Conservation (phyloP, 2,113 vertebrate species). For the Cheilinus undulatus region DNA sequence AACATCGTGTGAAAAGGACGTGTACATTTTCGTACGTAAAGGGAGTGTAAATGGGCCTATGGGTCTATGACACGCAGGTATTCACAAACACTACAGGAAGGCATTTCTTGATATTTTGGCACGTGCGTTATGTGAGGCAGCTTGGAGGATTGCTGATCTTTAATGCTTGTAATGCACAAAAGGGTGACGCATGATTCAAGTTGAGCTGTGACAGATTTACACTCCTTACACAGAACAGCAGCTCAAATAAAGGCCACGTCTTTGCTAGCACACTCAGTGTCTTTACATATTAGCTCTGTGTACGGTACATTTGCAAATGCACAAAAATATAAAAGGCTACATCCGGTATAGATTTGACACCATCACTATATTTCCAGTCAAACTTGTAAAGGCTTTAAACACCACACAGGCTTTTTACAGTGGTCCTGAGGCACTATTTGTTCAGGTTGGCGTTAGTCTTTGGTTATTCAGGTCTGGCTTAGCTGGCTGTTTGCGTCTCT, state of each 20-base stretch:
- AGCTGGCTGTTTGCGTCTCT: conserved; percentile 76
- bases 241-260: conserved; percentile 34
- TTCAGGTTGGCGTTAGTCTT: conserved; percentile 75
- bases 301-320: conserved; percentile 35
- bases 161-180: conserved; percentile 5
- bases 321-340: conserved; percentile 37
- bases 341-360: conserved; percentile 40
- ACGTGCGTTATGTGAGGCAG: conserved; percentile 58
- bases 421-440: conserved; percentile 78
- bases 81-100: conserved; percentile 57
- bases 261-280: conserved; percentile 52
- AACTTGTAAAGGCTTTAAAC: conserved; percentile 59
- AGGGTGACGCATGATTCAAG: conserved; percentile 5
- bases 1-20: too few relatives aligned
- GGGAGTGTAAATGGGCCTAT: too few relatives aligned
- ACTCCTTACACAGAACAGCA: conserved; percentile 20
- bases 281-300: conserved; percentile 41
- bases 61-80: too few relatives aligned
- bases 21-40: too few relatives aligned
- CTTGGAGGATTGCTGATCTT: conserved; percentile 28
- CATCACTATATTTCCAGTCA: conserved; percentile 49
- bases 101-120: conserved; percentile 66
- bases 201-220: conserved; percentile 32
- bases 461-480: conserved; percentile 66
- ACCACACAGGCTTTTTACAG: conserved; percentile 68